These are phyloP conservation scores for Dione juno DNA, from an alignment of 2,888 invertebrate species.

Conservation along the genomic window DNA sequence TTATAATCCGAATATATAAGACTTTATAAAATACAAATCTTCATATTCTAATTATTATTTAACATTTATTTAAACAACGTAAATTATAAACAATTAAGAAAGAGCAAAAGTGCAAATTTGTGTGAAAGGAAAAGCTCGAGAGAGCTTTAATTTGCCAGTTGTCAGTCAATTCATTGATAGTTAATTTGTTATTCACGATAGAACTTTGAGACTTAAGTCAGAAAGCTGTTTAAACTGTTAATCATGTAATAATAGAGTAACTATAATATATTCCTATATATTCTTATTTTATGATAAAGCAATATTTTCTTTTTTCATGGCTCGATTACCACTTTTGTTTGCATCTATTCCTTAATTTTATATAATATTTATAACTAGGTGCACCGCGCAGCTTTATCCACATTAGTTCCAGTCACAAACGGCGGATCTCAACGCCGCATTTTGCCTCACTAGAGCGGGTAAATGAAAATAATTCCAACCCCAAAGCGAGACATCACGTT, in stretches of 20 bases:
- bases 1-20: too few species aligned
- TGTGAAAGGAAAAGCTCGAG: conserved; percentile 2
- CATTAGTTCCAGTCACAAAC: too few species aligned
- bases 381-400: too few species aligned
- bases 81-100: conserved; percentile 2
- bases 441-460: neutral
- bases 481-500: too few species aligned
- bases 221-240: neutral
- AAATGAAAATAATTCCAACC: too few species aligned
- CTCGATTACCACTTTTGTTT: too few species aligned
- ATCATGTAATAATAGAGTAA: neutral
- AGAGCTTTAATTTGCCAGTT: neutral
- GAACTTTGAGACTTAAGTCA: neutral
- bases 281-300: neutral
- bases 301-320: too few species aligned
- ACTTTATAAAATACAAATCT: too few species aligned
- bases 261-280: neutral
- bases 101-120: neutral
- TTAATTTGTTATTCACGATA: conserved; percentile 2
- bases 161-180: conserved; percentile 4
- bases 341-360: too few species aligned
- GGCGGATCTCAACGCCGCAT: neutral
- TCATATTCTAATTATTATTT: neutral
- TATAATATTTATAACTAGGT: too few species aligned
- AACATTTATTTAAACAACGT: neutral